phyloP scores from a whole-genome alignment of 1,140 invertebrate species.

The Neodiprion lecontei region DNA sequence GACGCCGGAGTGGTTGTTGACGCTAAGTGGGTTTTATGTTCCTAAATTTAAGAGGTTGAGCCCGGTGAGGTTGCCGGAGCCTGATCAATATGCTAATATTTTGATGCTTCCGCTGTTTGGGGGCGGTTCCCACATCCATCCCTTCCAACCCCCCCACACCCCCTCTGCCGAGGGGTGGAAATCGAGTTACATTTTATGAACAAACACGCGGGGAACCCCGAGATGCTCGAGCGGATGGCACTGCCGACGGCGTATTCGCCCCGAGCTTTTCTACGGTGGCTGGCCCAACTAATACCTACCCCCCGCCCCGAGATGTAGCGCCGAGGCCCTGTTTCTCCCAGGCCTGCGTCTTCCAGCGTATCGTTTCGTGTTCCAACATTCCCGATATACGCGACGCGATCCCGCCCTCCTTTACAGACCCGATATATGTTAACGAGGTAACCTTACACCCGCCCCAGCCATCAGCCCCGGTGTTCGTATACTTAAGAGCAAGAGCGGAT shows the following conservation, averaged over 20 bases:
- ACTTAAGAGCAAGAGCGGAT: too few species aligned
- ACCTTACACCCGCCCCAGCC: neutral
- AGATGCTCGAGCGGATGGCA: neutral
- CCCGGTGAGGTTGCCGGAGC: neutral
- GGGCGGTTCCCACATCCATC: neutral
- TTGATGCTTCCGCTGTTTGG: constrained; percentile 6
- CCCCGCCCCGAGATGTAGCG: too few species aligned
- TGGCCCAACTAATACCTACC: too few species aligned
- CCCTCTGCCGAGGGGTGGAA: neutral
- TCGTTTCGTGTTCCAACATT: neutral
- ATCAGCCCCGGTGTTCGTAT: too few species aligned
- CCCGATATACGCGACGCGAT: neutral
- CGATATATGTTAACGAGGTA: constrained; percentile 2
- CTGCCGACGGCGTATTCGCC: neutral
- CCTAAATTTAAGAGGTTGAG: constrained; percentile 1
- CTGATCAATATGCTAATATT: constrained; percentile 3
- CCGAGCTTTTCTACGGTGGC: neutral
- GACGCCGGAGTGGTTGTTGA: constrained; percentile 6
- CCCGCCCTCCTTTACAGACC: neutral
- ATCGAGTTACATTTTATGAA: constrained; percentile 7
- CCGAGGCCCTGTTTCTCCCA: neutral
- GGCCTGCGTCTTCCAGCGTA: neutral
- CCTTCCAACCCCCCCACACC: neutral
- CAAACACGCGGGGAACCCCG: neutral
- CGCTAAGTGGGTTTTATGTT: constrained; percentile 7